Percentiles rank a stretch among this genome's conserved stretches.
Evolutionary conservation across 2,797 vertebrate species (phyloP).

Genomic region (Nannoperca australis): DNA sequence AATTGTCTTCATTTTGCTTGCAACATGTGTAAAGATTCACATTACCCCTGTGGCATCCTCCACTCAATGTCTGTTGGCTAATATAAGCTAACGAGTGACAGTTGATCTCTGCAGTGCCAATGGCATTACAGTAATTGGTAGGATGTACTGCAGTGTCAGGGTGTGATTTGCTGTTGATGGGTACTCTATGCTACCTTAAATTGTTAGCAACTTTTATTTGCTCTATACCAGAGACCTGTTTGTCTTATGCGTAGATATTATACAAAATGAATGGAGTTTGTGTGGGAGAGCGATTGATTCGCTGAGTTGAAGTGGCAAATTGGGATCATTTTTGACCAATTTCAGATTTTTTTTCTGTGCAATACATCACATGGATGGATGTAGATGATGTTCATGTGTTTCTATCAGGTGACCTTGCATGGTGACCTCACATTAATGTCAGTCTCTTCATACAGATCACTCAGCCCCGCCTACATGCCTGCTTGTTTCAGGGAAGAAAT

Average conservation of each 20-base stretch:
- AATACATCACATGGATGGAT: conserved; percentile 18
- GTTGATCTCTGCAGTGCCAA: conserved; percentile 55
- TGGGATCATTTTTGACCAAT: conserved; percentile 30
- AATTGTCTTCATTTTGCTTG: conserved; percentile 68
- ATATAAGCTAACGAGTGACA: conserved; percentile 65
- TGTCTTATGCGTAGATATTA: conserved; percentile 37
- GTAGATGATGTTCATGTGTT: conserved; percentile 25
- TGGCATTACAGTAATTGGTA: conserved; percentile 66
- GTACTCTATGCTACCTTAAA: conserved; percentile 35
- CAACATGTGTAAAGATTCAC: conserved; percentile 62
- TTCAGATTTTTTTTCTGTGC: neutral
- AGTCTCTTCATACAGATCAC: conserved; percentile 25
- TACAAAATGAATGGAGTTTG: conserved; percentile 13
- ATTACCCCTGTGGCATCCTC: conserved; percentile 53
- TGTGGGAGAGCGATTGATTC: conserved; percentile 44
- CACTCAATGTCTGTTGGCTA: conserved; percentile 66
- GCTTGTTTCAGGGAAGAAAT: conserved; percentile 22
- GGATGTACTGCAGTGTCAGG: conserved; percentile 29
- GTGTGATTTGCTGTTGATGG: conserved; percentile 46
- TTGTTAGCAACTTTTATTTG: conserved; percentile 49
- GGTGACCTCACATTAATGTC: conserved; percentile 37
- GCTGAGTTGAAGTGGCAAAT: conserved; percentile 42
- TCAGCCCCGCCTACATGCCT: neutral
- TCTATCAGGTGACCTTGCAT: conserved; percentile 23
- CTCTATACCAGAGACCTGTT: conserved; percentile 8